A percentile compares a stretch with the other conserved stretches of the same genome.
These are phyloP conservation scores for Sericinus montela DNA, from an alignment of 2,888 invertebrate genomes.

Conservation along the genomic window DNA sequence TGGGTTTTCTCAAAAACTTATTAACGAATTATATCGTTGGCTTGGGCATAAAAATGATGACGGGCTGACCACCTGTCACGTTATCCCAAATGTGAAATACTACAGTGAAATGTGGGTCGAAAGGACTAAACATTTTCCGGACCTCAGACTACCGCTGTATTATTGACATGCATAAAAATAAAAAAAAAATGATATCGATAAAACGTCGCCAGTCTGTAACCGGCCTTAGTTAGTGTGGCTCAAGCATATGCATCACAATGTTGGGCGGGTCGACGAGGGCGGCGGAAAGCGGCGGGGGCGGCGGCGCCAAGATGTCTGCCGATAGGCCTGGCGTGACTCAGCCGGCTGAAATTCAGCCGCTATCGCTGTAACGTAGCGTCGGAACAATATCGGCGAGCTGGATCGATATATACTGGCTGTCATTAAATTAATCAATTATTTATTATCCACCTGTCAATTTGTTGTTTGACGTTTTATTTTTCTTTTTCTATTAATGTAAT, in stretches of 20 bases:
- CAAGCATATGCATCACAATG: constrained; percentile 3
- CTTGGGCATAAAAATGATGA: too few relatives aligned
- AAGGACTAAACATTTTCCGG: too few relatives aligned
- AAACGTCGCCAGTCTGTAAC: not conserved
- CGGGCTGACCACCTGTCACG: too few relatives aligned
- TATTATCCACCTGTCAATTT: not conserved
- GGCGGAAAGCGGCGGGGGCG: constrained; percentile 18
- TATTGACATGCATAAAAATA: too few relatives aligned
- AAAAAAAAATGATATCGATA: too few relatives aligned
- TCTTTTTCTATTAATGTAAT: not conserved
- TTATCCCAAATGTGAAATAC: too few relatives aligned
- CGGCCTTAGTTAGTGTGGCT: constrained; percentile 1
- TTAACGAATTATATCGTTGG: too few relatives aligned
- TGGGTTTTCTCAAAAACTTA: too few relatives aligned
- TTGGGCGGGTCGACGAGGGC: not conserved
- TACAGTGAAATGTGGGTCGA: too few relatives aligned
- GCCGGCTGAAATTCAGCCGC: too few relatives aligned
- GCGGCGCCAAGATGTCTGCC: constrained; percentile 33
- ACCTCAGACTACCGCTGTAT: too few relatives aligned
- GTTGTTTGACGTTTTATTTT: constrained; percentile 1
- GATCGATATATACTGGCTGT: constrained; percentile 2
- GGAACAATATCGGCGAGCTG: not conserved
- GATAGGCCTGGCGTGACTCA: constrained; percentile 31
- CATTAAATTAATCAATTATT: constrained; percentile 15
- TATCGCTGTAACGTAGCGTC: not conserved